Percentiles rank a stretch among this genome's conserved stretches.
Conservation (phyloP, 1,140 invertebrate species). For the Melipona quadrifasciata region DNA sequence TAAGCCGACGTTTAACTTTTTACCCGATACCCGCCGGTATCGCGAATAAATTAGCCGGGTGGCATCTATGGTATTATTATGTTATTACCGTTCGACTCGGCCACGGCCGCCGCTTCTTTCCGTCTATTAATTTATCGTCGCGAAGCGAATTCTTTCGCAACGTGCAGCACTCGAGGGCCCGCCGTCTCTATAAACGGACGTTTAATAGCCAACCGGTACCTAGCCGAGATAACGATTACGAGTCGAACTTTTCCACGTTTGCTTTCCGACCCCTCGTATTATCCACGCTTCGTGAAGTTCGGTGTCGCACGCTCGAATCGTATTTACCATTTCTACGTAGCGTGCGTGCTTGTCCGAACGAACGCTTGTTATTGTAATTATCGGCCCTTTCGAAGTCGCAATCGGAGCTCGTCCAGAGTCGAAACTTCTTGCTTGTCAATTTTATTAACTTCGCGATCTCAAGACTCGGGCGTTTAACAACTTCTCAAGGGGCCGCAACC, state of each 20-base stretch:
- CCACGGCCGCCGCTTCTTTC: background rate
- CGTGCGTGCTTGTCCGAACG: background rate
- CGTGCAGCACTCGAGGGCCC: slow-evolving; percentile 14
- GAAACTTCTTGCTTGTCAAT: too few species aligned
- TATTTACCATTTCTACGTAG: slow-evolving; percentile 12
- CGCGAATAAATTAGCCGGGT: slow-evolving; percentile 51
- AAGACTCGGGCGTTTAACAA: background rate
- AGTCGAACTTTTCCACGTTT: slow-evolving; percentile 6
- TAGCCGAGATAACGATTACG: slow-evolving; percentile 5
- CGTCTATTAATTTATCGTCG: slow-evolving; percentile 53
- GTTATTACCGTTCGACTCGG: slow-evolving; percentile 42
- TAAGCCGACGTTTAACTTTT: slow-evolving; percentile 30
- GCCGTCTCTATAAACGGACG: slow-evolving; percentile 34
- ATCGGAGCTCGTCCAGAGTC: too few species aligned
- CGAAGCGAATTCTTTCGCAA: slow-evolving; percentile 27
- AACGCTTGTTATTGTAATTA: too few species aligned
- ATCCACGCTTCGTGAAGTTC: background rate
- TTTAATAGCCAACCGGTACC: slow-evolving; percentile 30
- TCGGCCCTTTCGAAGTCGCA: too few species aligned
- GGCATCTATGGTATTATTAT: slow-evolving; percentile 49
- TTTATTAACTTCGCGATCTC: background rate
- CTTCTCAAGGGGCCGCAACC: too few species aligned
- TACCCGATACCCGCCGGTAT: slow-evolving; percentile 13
- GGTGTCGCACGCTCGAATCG: slow-evolving; percentile 9
- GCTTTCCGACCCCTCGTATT: slow-evolving; percentile 10